Base-by-base conservation (phyloP, 2,113 vertebrate species). In the Oreocharis arfaki region DNA sequence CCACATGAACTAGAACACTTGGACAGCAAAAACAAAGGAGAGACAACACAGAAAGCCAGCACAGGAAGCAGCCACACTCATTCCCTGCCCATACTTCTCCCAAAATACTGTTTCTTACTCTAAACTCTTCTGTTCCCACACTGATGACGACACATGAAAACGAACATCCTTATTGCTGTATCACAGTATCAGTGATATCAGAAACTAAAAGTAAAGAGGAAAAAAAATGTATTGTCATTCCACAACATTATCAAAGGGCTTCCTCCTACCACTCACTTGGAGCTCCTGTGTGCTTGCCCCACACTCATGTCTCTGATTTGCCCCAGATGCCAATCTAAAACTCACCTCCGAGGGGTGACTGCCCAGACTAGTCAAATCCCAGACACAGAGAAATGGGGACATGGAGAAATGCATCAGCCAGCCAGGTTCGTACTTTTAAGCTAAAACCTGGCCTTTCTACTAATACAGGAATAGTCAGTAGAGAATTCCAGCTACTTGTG, bases 1-100 rank as follows among this genome's bases (percentile, higher is more conserved):
- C 30, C 0, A 1, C 0, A 0, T 26, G 26, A 53, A 28, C 12
- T 32, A 27, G 41, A 93, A 67, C 8, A 7, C 4, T 30, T 4
- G 2, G 68, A 68, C n/a, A 42, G n/a, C 12, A 84, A 68, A 89
- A 64, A 35, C 5, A 75, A 59, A 78, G 63, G 81, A 47, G 14
- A 78, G 65, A 32, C 20, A 89, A 35, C 16, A 27, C 0, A 5
- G 37, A 63, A 74, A 67, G 23, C 8, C 37, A 71, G 35, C 10
- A 57, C 0, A 46, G 22, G 12, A 73, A 80, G 14, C 19, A 83
- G 28, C 12, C 11, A 6, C 28, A 44, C 11, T 83, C 1, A 28
- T 61, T 61, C 30, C 41, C 8, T 50, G 76, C 21, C 35, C 44
- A 52, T 4, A 14, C 17, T 64, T 78, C 20, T 69, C 39, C 33